These are phyloP conservation scores for Monopterus albus DNA, from an alignment of 2,113 vertebrate genomes.

Conservation along the genomic window DNA sequence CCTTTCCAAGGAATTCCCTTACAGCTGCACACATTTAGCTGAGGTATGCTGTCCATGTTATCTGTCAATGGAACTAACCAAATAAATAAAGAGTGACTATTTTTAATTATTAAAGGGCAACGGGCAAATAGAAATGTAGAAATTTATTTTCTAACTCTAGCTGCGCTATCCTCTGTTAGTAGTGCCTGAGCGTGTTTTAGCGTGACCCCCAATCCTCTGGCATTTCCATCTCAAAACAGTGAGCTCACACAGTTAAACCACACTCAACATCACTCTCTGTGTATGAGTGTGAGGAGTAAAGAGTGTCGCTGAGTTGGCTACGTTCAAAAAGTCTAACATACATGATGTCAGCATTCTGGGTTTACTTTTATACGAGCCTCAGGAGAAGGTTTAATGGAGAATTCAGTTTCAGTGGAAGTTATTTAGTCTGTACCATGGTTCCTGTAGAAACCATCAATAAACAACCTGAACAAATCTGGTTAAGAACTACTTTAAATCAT, in stretches of 20 bases:
- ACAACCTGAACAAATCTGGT: slow-evolving; percentile 1
- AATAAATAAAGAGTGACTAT: slow-evolving; percentile 5
- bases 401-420: slow-evolving; percentile 29
- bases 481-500: neutral
- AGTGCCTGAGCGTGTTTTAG: slow-evolving; percentile 41
- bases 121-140: slow-evolving; percentile 8
- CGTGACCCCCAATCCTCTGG: slow-evolving; percentile 68
- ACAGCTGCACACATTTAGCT: slow-evolving; percentile 2
- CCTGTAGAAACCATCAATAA: slow-evolving; percentile 14
- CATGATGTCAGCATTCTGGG: slow-evolving; percentile 66
- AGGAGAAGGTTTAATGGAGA: slow-evolving; percentile 37
- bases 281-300: slow-evolving; percentile 34
- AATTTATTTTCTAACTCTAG: slow-evolving; percentile 10
- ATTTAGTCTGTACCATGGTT: slow-evolving; percentile 19
- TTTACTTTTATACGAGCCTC: slow-evolving; percentile 55
- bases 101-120: slow-evolving; percentile 22
- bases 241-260: slow-evolving; percentile 75
- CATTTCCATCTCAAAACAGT: slow-evolving; percentile 80
- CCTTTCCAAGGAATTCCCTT: slow-evolving; percentile 48
- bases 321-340: slow-evolving; percentile 39
- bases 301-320: slow-evolving; percentile 65
- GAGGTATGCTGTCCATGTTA: slow-evolving; percentile 4
- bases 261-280: slow-evolving; percentile 69
- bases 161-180: slow-evolving; percentile 22
- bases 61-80: slow-evolving; percentile 32